Evolutionary conservation across 2,888 invertebrate species (phyloP).

Genomic region (Idaea dimidiata): DNA sequence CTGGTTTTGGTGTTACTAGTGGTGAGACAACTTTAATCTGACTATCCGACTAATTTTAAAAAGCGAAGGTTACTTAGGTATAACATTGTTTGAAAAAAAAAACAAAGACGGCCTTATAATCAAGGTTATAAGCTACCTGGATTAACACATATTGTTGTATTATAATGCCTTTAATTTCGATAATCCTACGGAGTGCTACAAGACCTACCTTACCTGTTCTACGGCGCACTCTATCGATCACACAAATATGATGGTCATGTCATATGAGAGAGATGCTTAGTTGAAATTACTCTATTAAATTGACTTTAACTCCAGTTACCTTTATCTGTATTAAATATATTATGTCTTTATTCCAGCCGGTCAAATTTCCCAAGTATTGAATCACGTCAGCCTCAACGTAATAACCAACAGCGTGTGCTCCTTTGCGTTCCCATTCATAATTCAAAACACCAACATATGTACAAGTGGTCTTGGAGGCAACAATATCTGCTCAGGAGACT

Average conservation of each 20-base stretch:
- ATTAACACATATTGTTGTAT: no score
- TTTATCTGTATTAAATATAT: neutral
- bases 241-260: neutral
- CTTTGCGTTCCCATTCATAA: conserved; percentile 35
- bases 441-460: conserved; percentile 48
- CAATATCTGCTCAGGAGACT: conserved; percentile 49
- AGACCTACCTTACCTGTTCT: no score
- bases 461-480: conserved; percentile 35
- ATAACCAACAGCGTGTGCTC: conserved; percentile 46
- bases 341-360: neutral
- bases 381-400: conserved; percentile 41
- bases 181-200: no score
- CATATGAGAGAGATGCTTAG: neutral
- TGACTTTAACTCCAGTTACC: neutral
- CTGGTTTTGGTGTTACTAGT: conserved; percentile 48
- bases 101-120: no score
- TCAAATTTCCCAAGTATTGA: conserved; percentile 30
- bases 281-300: neutral
- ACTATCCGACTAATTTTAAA: neutral
- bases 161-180: no score
- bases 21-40: conserved; percentile 30
- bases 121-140: no score
- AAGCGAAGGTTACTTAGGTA: neutral
- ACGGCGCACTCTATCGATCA: no score
- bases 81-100: no score